A percentile compares a stretch with the other conserved stretches of the same genome.
phyloP scores from a whole-genome alignment of 2,113 vertebrate species.

The Perca flavescens region DNA sequence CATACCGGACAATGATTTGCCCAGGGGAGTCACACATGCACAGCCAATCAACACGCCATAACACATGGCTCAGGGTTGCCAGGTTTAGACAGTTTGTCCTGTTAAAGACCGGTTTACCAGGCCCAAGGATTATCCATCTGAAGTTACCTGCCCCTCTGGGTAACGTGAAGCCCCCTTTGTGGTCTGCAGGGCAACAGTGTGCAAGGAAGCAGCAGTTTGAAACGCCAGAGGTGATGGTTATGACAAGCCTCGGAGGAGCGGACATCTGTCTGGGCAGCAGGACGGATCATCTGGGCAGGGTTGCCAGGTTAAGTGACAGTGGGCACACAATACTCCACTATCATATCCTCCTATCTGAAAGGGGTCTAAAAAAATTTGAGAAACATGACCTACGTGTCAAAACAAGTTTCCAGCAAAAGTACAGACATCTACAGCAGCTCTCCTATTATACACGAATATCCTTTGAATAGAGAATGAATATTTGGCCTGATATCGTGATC shows the following conservation, averaged over 20 bases:
- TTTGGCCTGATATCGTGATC: slow-evolving; percentile 47
- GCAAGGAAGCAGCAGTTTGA: slow-evolving; percentile 68
- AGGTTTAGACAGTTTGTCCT: slow-evolving; percentile 72
- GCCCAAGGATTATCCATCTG: slow-evolving; percentile 85
- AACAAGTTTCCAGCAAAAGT: slow-evolving; percentile 38
- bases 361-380: background rate
- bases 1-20: slow-evolving; percentile 60
- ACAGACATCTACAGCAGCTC: slow-evolving; percentile 1
- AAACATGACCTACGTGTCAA: slow-evolving; percentile 25
- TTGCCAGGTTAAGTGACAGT: slow-evolving; percentile 50
- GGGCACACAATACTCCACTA: background rate
- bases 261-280: slow-evolving; percentile 50
- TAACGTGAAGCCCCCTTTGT: slow-evolving; percentile 82
- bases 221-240: slow-evolving; percentile 75
- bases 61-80: slow-evolving; percentile 70
- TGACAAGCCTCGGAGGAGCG: slow-evolving; percentile 43
- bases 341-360: background rate
- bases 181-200: slow-evolving; percentile 73
- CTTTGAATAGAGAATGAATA: slow-evolving; percentile 43
- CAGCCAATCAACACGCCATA: slow-evolving; percentile 74
- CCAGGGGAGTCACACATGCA: slow-evolving; percentile 70
- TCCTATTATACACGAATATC: slow-evolving; percentile 2
- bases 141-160: slow-evolving; percentile 82
- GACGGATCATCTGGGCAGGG: slow-evolving; percentile 29
- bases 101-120: slow-evolving; percentile 85